Evolutionary conservation across 2,113 vertebrate genomes (phyloP), one percentile per base, ranked within the genome.

Genomic region (Melanostigma gelatinosum): DNA sequence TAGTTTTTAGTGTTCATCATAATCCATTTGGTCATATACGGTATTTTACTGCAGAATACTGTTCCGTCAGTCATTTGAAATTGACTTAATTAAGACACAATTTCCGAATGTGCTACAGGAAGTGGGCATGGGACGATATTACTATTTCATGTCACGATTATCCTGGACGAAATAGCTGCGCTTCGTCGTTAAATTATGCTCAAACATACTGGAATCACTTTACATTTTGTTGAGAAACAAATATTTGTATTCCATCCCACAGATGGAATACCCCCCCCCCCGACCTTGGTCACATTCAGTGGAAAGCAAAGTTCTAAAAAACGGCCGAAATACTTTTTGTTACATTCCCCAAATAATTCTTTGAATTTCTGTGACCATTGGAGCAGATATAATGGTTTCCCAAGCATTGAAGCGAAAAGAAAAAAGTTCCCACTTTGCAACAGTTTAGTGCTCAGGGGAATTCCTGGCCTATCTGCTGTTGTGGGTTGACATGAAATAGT

Each of bases 381-480:
- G 57, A 81, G 88, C 75, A 82, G 79, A 84, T 70, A 64, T 88
- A 85, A 86, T 90, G 65, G 74, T 67, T 82, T 86, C 89, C 60
- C 0, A 16, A 69, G 72, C n/a, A 68, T 13, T 58, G 48, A 15
- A n/a, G 3, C 4, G 16, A 61, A 60, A 29, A 38, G 13, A 20
- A 62, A 67, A 68, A 77, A 42, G 8, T 83, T 80, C 89, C 82
- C 80, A 77, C 76, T 91, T 89, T 83, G 83, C 80, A 89, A 92
- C 87, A 85, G 71, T 87, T 91, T 75, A 65, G 58, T 87, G 91
- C 95, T 95, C 93, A 93, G 90, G 94, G 90, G 89, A 91, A 95
- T 95, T 94, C 94, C 91, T 85, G 85, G 57, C 64, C 80, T 88
- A 92, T 94, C 95, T 92, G 86, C 93, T 91, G 93, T 93, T 93